Evolutionary conservation across 2,113 vertebrate genomes (phyloP).

Genomic region (Sylvilagus bachmani): DNA sequence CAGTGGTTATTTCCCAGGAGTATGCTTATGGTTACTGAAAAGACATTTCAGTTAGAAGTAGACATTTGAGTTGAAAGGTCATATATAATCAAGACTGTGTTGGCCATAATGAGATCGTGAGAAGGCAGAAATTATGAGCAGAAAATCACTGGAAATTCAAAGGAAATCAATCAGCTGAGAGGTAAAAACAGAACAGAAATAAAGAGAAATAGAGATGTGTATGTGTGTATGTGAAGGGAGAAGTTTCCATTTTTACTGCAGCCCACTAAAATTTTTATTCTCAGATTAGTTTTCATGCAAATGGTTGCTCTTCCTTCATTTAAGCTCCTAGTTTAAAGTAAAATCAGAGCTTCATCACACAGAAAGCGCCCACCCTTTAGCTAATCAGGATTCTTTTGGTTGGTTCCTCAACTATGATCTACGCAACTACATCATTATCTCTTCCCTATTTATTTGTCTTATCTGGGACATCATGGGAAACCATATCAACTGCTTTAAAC

Average conservation of each 20-base stretch:
- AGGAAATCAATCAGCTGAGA: neutral
- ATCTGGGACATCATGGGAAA: neutral
- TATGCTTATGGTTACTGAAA: neutral
- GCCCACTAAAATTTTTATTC: neutral
- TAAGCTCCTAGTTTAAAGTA: neutral
- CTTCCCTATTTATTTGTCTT: neutral
- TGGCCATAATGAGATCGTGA: neutral
- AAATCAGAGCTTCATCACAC: neutral
- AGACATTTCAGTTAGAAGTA: neutral
- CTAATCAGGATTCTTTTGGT: neutral
- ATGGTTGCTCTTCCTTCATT: neutral
- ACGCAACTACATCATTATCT: neutral
- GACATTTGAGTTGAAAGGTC: conserved; percentile 13
- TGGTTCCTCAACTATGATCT: neutral
- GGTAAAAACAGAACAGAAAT: neutral
- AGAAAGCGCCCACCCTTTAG: neutral
- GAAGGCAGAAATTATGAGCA: conserved; percentile 30
- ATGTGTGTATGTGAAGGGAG: neutral
- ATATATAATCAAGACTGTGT: neutral
- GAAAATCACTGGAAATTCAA: conserved; percentile 22
- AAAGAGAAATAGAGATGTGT: neutral
- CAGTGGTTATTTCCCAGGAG: neutral
- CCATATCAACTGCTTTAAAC: neutral
- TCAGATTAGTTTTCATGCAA: neutral
- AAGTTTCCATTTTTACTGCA: neutral